Base-by-base conservation (phyloP, 2,888 invertebrate genomes). In the Phengaris alcon region DNA sequence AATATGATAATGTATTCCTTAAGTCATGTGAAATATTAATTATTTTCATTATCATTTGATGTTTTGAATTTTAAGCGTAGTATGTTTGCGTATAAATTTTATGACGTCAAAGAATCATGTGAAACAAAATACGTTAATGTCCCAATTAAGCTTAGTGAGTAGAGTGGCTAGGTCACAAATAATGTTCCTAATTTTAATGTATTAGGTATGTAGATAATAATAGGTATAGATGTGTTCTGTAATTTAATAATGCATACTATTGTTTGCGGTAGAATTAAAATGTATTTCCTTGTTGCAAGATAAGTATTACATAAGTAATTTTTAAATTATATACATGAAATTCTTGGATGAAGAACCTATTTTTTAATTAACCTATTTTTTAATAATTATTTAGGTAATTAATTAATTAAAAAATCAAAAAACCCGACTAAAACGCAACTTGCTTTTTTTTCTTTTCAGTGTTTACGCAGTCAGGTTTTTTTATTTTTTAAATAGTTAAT, bases 71-170 rank as follows among this genome's bases (percentile, higher is more conserved):
- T 15, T 59, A 59, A 59, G n/a, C 15, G 7, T 22, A 15, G 22
- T 59, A 22, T 22, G 22, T n/a, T 55, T 22, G 59, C 57, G 15
- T 57, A 59, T 57, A 57, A 57, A 59, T 9, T 9, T 48, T 59
- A 15, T 59, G 59, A 59, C 59, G 4, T 59, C 59, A 59, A 9
- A 22, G 15, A 59, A 59, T 15, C 9, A 22, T 59, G 22, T 22
- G 59, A 59, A 22, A 15, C 59, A 57, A 57, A 57, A 57, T 57
- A 57, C 15, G n/a, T 57, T 57, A 15, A 57, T 57, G 55, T 57
- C 55, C n/a, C 0, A n/a, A 15, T 57, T 57, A 57, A 57, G n/a
- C 15, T 57, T 57, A 6, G 55, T n/a, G n/a, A 55, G n/a, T 13
- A n/a, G 35, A 48, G 48, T 1, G 48, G 48, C 8, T 35, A 35